A percentile compares a stretch with the other conserved stretches of the same genome.
Evolutionary conservation across 2,113 vertebrate species (phyloP).

Genomic region (Oncorhynchus nerka): DNA sequence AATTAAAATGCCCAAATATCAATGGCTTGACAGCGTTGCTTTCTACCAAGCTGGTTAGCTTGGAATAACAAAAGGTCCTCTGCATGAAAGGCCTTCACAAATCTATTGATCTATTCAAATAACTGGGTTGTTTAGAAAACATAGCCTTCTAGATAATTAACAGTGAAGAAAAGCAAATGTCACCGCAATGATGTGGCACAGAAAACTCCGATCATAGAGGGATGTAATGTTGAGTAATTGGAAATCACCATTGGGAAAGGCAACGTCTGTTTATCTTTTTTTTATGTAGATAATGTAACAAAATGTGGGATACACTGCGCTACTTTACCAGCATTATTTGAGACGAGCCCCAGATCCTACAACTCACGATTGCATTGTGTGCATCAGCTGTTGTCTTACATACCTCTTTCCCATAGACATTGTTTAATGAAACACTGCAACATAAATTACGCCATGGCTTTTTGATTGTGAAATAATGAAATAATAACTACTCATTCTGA

Average conservation of each 20-base stretch:
- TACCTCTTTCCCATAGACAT: no score
- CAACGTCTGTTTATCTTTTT: conserved; percentile 29
- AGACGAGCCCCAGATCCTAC: no score
- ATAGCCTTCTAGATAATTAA: conserved; percentile 45
- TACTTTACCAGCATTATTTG: no score
- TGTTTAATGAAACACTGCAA: no score
- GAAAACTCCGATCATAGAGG: conserved; percentile 47
- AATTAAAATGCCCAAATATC: conserved; percentile 53
- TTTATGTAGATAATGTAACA: background rate
- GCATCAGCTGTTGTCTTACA: no score
- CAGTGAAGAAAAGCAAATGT: conserved; percentile 53
- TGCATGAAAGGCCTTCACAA: conserved; percentile 47
- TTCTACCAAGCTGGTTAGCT: conserved; percentile 50
- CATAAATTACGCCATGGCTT: background rate
- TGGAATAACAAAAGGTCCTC: conserved; percentile 36
- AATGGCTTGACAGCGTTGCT: conserved; percentile 37
- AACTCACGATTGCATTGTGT: no score
- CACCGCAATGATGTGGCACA: conserved; percentile 47
- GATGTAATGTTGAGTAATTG: conserved; percentile 30
- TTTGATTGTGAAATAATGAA: conserved; percentile 10
- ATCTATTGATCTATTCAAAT: conserved; percentile 61
- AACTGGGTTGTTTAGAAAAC: conserved; percentile 59
- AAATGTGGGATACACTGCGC: no score
- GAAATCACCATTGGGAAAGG: conserved; percentile 23
- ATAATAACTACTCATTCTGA: background rate